Evolutionary conservation across 2,888 invertebrate species (phyloP).

Genomic region (Conomelus anceps): DNA sequence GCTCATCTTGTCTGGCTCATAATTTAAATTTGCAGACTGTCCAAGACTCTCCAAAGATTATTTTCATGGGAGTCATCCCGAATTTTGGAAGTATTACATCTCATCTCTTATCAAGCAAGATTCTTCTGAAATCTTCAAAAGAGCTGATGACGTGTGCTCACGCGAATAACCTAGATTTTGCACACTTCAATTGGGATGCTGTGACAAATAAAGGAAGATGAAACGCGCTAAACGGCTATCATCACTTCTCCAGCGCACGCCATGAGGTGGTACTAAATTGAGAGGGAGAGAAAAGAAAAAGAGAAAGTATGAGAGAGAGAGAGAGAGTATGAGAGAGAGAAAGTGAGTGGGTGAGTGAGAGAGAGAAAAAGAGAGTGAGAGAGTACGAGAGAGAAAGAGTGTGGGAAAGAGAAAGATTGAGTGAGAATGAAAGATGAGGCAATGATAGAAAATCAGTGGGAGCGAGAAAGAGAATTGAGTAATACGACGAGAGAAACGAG

Average conservation of each 20-base stretch:
- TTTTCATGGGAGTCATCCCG: no score
- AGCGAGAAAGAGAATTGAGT: neutral
- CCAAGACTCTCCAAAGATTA: no score
- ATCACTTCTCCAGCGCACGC: neutral
- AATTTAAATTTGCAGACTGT: no score
- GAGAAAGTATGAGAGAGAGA: neutral
- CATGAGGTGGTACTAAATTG: neutral
- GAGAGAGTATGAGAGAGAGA: neutral
- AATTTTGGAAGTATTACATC: no score
- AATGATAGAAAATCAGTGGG: neutral
- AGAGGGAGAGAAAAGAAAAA: neutral
- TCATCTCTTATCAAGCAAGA: neutral
- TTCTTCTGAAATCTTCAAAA: neutral
- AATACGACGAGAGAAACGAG: no score
- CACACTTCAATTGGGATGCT: neutral
- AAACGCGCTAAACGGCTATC: neutral
- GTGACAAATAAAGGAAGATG: neutral
- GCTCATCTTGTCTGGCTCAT: no score
- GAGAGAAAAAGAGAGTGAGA: neutral
- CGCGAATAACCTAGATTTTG: neutral
- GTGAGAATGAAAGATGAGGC: neutral
- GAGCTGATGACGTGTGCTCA: neutral
- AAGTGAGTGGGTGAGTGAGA: neutral
- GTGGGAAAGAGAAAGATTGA: neutral
- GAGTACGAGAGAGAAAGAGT: neutral